These are phyloP conservation scores for Plusia festucae DNA, from an alignment of 2,888 invertebrate species.

Conservation along the genomic window DNA sequence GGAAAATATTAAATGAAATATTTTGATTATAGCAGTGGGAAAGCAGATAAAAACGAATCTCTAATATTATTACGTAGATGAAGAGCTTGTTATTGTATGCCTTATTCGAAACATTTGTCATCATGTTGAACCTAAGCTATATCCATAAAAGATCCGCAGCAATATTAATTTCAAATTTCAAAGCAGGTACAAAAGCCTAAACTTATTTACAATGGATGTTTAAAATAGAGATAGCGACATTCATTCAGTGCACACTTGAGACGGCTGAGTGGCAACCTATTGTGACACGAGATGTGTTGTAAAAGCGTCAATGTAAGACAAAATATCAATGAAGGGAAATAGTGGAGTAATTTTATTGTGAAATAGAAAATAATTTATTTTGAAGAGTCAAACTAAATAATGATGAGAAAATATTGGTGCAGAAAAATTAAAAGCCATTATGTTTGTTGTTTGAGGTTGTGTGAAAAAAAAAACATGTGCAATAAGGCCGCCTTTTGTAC, in stretches of 20 bases:
- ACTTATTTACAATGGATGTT: neutral
- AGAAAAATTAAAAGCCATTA: neutral
- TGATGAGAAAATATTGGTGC: neutral
- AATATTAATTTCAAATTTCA: neutral
- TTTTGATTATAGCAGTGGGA: too few species aligned
- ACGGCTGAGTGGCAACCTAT: conserved; percentile 6
- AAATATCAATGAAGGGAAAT: neutral
- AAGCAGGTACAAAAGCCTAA: neutral
- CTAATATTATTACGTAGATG: too few species aligned
- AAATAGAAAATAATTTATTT: neutral
- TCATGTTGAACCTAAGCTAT: too few species aligned
- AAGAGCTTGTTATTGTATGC: too few species aligned
- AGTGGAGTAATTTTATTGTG: neutral
- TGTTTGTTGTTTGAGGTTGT: too few species aligned
- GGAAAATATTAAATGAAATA: too few species aligned
- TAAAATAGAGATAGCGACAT: conserved; percentile 5
- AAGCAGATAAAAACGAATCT: too few species aligned
- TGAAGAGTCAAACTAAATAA: too few species aligned
- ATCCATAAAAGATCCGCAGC: too few species aligned
- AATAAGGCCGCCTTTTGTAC: too few species aligned
- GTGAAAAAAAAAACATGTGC: too few species aligned
- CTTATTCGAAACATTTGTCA: too few species aligned
- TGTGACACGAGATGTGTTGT: neutral
- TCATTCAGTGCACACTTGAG: conserved; percentile 5
- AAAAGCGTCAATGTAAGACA: conserved; percentile 3